Evolutionary conservation across 2,797 vertebrate species (phyloP), one percentile per base, ranked within the genome.

Genomic region (Syndactyla subalaris): DNA sequence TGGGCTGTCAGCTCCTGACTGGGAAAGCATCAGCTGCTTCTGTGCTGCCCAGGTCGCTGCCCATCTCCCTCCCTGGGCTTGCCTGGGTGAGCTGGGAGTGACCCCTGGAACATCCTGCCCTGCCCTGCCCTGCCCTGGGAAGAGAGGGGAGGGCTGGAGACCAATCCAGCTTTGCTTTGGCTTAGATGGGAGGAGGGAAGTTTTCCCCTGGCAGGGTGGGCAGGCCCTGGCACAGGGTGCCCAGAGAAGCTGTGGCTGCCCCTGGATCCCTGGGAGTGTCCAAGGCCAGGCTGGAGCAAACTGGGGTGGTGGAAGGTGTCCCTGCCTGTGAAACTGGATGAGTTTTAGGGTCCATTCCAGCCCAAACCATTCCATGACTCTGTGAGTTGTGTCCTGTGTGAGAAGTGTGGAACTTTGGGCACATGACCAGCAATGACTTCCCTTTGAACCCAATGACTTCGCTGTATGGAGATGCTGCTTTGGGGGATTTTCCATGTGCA

Each of bases 1-100:
- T 81, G 97, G 97, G 97, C 97, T 94, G 96, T 98, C 99, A 98
- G 98, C 98, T 99, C 98, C 98, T 97, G 98, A 98, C 98, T 99
- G 98, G 97, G 98, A 92, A 34, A 91, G 97, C 97, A 91, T 93
- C 85, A 46, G 45, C 45, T 45, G 45, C 10, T 21, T 21, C 8
- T 45, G 45, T 45, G 45, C 45, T 21, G 20, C 45, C 10, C 45
- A 45, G 45, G 45, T 45, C 20, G 10, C 45, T 45, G 20, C 20
- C 59, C 34, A 21, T 70, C 77, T 92, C 81, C 83, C 91, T 85
- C 57, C 51, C 14, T n/a, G 21, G 73, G 61, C 46, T 73, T 62
- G 29, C 48, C 27, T 29, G 49, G 49, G 12, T 10, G 9, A 29
- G 51, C 15, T 29, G 14, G 51, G 51, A 52, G 51, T 30, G 51